Percentiles rank a stretch among this genome's conserved stretches.
phyloP scores from a whole-genome alignment of 2,888 invertebrate genomes.

The Papilio protenor region DNA sequence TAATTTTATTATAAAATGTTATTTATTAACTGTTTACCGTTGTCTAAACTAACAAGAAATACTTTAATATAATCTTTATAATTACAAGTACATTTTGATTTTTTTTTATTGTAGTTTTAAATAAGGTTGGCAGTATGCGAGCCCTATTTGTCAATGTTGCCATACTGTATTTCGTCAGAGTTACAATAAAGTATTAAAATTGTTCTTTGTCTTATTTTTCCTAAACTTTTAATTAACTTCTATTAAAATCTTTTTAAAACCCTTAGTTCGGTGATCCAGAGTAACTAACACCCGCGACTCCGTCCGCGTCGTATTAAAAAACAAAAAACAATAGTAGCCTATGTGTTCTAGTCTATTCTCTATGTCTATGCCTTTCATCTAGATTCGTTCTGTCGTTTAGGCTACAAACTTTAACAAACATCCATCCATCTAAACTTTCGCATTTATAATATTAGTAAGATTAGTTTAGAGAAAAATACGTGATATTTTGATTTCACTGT shows the following conservation, averaged over 20 bases:
- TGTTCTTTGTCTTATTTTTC: slow-evolving; percentile 10
- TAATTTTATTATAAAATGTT: slow-evolving; percentile 45
- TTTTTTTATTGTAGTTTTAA: slow-evolving; percentile 12
- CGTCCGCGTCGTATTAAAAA: too few relatives aligned
- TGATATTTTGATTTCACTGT: too few relatives aligned
- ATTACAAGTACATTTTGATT: slow-evolving; percentile 9
- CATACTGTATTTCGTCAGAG: slow-evolving; percentile 37
- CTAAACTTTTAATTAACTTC: background rate
- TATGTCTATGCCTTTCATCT: too few relatives aligned
- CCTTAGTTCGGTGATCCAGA: too few relatives aligned
- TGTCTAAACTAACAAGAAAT: slow-evolving; percentile 36
- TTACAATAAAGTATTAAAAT: slow-evolving; percentile 39
- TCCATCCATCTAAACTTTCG: too few relatives aligned
- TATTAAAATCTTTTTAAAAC: background rate
- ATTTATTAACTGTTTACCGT: slow-evolving; percentile 33
- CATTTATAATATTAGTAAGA: too few relatives aligned
- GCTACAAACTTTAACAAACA: too few relatives aligned
- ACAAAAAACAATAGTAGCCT: too few relatives aligned
- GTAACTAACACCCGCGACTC: too few relatives aligned
- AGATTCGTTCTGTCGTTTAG: too few relatives aligned
- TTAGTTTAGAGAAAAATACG: too few relatives aligned
- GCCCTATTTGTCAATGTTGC: slow-evolving; percentile 21
- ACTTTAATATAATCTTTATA: background rate
- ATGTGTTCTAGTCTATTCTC: too few relatives aligned
- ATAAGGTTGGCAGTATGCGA: background rate